A percentile compares a stretch with the other conserved stretches of the same genome.
Evolutionary conservation across 1,140 invertebrate genomes (phyloP).

Genomic region (Drosophila simulans): DNA sequence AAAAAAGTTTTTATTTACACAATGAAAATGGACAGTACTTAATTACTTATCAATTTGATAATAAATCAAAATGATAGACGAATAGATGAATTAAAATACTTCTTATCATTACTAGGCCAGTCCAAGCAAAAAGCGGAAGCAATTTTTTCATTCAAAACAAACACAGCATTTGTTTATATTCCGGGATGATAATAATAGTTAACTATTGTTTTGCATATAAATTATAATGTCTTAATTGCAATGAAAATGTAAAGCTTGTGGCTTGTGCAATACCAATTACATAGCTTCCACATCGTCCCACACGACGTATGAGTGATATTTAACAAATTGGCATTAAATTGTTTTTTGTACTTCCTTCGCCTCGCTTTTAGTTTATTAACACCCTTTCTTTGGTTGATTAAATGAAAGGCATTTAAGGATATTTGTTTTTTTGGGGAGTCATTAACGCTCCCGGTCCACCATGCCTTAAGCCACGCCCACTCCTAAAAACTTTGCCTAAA

Average conservation of each 20-base stretch:
- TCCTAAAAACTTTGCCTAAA: constrained; percentile 34
- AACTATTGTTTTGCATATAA: constrained; percentile 4
- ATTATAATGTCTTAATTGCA: not conserved
- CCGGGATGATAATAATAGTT: not conserved
- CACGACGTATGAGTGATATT: constrained; percentile 24
- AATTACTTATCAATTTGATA: not conserved
- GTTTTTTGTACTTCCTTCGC: not conserved
- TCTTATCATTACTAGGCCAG: not conserved
- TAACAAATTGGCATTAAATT: constrained; percentile 25
- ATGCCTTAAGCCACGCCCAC: constrained; percentile 9
- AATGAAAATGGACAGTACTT: not conserved
- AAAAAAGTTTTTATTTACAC: not conserved
- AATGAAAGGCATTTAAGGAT: constrained; percentile 12
- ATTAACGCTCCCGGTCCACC: not conserved
- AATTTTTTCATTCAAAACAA: not conserved
- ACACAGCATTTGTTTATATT: not conserved
- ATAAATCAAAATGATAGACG: too few species aligned
- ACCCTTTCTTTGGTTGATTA: constrained; percentile 19
- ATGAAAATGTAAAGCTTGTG: not conserved
- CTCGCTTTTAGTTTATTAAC: constrained; percentile 5
- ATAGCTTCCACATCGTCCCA: not conserved
- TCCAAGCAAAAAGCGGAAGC: not conserved
- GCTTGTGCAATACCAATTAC: not conserved
- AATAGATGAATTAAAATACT: too few species aligned
- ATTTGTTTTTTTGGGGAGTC: constrained; percentile 16